Base-by-base conservation (phyloP, 2,888 invertebrate genomes). In the Pristionchus entomophagus region DNA sequence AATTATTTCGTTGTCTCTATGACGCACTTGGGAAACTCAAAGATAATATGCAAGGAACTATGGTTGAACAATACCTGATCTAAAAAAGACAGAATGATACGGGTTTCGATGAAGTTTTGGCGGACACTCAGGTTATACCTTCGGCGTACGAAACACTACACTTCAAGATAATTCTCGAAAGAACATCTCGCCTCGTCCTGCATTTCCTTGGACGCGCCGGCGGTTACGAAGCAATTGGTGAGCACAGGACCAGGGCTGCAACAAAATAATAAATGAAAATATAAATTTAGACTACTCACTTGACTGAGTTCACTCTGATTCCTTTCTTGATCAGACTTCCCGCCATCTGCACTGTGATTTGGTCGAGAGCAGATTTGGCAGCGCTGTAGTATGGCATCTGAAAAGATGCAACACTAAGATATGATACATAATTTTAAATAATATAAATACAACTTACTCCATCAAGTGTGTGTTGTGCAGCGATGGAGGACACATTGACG, bases 401-500 rank as follows among this genome's bases (percentile, higher is more conserved):
- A 14, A 17, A 53, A 4, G 4, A 53, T 10, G 3, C 22, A 14
- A 6, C 12, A 12, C 6, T 10, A 19, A 22, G 22, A 53, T 12
- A 22, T 3, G 6, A 53, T 53, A 53, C 19, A 53, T 12, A 22
- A 53, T 45, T 6, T 45, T 10, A 45, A 45, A 45, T 45, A 12
- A n/a, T n/a, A n/a, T n/a, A n/a, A n/a, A n/a, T 14, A 49, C 10
- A 6, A 49, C 49, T 49, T 12, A 53, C 51, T 22, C 19, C 19
- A 53, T 3, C 14, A 14, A 53, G 17, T 3, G 3, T 5, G 22
- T 53, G 51, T 19, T 53, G 3, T 5, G 51, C 51, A 3, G 51
- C 51, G 51, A 80, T 80, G 26, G 49, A 29, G 80, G 80, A 80
- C 45, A 80, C 35, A 35, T 80, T 80, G 26, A 80, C 49, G 51